Base-by-base conservation (phyloP, 2,888 invertebrate species). In the Crossocerus cetratus region DNA sequence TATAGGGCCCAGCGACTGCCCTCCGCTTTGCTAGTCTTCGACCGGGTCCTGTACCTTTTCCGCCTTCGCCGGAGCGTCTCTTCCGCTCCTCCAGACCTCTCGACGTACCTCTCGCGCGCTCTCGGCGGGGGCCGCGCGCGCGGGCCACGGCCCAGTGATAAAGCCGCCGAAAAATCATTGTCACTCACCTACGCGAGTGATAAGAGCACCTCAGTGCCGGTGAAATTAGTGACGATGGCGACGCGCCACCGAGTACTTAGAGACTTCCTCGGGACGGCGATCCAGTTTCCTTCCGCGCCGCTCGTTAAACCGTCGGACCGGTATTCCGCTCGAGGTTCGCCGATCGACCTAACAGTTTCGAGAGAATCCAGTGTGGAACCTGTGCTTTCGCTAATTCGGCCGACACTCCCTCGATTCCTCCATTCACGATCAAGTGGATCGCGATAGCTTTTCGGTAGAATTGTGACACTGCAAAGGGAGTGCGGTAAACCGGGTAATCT, bases 1-100 rank as follows among this genome's bases (percentile, higher is more conserved):
- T 86, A 86, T 86, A 86, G 83, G 82, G 78, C 84, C 80, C 80
- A 83, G 84, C 86, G 83, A 86, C 83, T 86, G 86, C 84, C 84
- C 82, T 81, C 86, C 86, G 64, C 86, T 86, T 86, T 77, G 85
- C 78, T 86, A 89, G 89, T 90, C 77, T 79, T 81, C 84, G 32
- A 1, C 32, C 11, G 32, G 32, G 32, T 32, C 80, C 77, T 74
- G 74, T 81, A 76, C 76, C 68, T 77, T 77, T 79, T 69, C 72
- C 69, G 32, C 32, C 11, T 21, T 60, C 22, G 4, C 60, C 49
- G 21, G 16, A 44, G 21, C 14, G 16, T 42, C 58, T 3, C 11
- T 21, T 42, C 20, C 20, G 42, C 8, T n/a, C 18, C 16, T 43
- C 20, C 20, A 45, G 60, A 43, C 59, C 13, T 43, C 18, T 43